Percentiles rank a stretch among this genome's conserved stretches.
Conservation (phyloP, 2,888 invertebrate species). For the Ceriagrion tenellum region DNA sequence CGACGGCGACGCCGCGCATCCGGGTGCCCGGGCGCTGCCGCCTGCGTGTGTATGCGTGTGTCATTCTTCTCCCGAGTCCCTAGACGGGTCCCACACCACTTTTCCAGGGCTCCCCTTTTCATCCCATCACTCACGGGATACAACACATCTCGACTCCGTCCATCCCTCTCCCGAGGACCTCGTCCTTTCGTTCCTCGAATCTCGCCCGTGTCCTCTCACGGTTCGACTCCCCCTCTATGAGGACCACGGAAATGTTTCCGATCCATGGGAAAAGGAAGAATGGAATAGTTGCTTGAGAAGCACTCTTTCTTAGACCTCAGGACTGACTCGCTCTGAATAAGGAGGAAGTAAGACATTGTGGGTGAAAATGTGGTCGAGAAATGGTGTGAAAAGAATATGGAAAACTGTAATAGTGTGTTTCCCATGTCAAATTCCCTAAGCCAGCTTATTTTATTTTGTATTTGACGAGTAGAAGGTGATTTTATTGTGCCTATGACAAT, state of each 20-base stretch:
- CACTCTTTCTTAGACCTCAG: not conserved
- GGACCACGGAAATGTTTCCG: not conserved
- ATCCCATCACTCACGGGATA: constrained; percentile 35
- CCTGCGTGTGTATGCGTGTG: not conserved
- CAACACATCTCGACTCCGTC: not conserved
- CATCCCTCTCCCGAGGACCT: no score
- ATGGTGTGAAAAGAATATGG: not conserved
- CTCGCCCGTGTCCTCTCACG: not conserved
- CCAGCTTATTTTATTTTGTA: not conserved
- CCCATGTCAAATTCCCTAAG: not conserved
- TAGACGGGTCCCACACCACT: not conserved
- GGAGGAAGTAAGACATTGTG: not conserved
- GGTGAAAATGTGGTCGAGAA: not conserved
- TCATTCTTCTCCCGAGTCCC: not conserved
- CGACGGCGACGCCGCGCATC: not conserved
- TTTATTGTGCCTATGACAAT: not conserved
- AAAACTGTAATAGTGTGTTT: not conserved
- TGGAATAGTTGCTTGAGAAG: not conserved
- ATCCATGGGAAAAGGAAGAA: not conserved
- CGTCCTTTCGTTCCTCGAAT: not conserved
- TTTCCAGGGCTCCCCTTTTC: not conserved
- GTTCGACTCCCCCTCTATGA: not conserved
- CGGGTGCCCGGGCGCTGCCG: constrained; percentile 13
- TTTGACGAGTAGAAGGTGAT: no score
- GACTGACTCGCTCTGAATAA: not conserved